phyloP scores from a whole-genome alignment of 1,140 invertebrate genomes.

The Drosophila tristis region DNA sequence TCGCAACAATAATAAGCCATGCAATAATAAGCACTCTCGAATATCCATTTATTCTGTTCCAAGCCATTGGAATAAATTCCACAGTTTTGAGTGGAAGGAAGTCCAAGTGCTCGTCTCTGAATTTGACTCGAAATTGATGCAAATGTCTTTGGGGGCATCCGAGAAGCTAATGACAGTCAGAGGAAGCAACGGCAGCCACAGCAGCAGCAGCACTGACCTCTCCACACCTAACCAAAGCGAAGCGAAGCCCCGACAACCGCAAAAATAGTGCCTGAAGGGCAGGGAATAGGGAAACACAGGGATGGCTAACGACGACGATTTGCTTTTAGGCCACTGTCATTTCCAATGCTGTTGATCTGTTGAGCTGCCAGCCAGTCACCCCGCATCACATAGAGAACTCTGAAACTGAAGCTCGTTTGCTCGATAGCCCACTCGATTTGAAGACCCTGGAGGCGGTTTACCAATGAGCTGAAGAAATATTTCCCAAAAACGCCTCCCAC shows the following conservation, averaged over 20 bases:
- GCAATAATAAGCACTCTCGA: slow-evolving; percentile 23
- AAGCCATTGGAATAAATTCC: slow-evolving; percentile 9
- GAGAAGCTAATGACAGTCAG: slow-evolving; percentile 2
- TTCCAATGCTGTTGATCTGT: slow-evolving; percentile 18
- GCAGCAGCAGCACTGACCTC: slow-evolving; percentile 48
- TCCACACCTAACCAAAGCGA: slow-evolving; percentile 43
- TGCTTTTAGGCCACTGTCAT: slow-evolving; percentile 62
- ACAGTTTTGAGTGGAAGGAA: not conserved
- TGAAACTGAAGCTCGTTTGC: slow-evolving; percentile 10
- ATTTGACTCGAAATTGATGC: slow-evolving; percentile 52
- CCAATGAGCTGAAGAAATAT: slow-evolving; percentile 56
- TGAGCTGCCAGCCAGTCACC: too few species aligned
- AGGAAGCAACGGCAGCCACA: not conserved
- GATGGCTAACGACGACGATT: slow-evolving; percentile 33
- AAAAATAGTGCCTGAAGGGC: too few species aligned
- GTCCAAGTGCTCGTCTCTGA: slow-evolving; percentile 26
- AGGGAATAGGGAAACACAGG: not conserved
- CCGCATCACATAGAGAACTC: too few species aligned
- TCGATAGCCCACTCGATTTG: slow-evolving; percentile 32
- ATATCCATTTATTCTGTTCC: slow-evolving; percentile 2
- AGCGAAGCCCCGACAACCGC: slow-evolving; percentile 2
- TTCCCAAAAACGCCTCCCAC: slow-evolving; percentile 20
- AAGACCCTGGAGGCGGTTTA: slow-evolving; percentile 38
- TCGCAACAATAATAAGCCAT: not conserved
- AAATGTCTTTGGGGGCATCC: slow-evolving; percentile 32